These are phyloP conservation scores for Orestias chungarensis DNA, from an alignment of 2,797 vertebrate species.

Conservation along the genomic window DNA sequence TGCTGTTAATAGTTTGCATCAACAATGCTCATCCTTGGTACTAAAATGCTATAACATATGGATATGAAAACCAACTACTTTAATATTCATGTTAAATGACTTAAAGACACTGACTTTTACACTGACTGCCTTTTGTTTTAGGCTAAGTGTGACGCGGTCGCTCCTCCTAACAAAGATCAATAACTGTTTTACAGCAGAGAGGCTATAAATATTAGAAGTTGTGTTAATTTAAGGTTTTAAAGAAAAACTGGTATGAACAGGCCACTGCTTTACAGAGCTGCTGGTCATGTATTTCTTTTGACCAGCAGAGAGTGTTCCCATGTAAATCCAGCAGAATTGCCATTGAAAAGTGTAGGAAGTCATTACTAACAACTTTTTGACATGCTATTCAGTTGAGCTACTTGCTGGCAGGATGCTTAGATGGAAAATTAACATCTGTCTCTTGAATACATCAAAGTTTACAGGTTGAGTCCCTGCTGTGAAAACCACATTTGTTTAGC, in stretches of 20 bases:
- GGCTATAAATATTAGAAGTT: not conserved
- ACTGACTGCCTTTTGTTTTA: too few species aligned
- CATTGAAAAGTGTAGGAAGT: slow-evolving; percentile 59
- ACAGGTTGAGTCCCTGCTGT: slow-evolving; percentile 57
- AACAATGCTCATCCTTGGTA: too few species aligned
- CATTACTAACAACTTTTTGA: slow-evolving; percentile 64
- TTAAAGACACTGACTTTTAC: too few species aligned
- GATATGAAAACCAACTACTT: too few species aligned
- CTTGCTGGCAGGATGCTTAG: slow-evolving; percentile 52
- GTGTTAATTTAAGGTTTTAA: not conserved
- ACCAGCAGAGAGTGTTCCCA: slow-evolving; percentile 46
- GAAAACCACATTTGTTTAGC: slow-evolving; percentile 70
- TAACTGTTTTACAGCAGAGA: too few species aligned
- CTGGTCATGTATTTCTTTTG: slow-evolving; percentile 21
- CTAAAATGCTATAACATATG: too few species aligned
- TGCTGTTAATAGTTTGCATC: too few species aligned
- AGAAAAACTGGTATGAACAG: not conserved
- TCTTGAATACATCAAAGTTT: slow-evolving; percentile 69
- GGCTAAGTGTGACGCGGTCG: too few species aligned
- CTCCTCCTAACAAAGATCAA: not conserved
- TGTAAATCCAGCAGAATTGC: slow-evolving; percentile 57
- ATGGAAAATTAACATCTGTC: slow-evolving; percentile 64
- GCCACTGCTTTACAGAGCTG: not conserved
- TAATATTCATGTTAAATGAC: too few species aligned
- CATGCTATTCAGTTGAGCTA: slow-evolving; percentile 58